Evolutionary conservation across 2,113 vertebrate species (phyloP), one percentile per base, ranked within the genome.

Genomic region (Jacana jacana): DNA sequence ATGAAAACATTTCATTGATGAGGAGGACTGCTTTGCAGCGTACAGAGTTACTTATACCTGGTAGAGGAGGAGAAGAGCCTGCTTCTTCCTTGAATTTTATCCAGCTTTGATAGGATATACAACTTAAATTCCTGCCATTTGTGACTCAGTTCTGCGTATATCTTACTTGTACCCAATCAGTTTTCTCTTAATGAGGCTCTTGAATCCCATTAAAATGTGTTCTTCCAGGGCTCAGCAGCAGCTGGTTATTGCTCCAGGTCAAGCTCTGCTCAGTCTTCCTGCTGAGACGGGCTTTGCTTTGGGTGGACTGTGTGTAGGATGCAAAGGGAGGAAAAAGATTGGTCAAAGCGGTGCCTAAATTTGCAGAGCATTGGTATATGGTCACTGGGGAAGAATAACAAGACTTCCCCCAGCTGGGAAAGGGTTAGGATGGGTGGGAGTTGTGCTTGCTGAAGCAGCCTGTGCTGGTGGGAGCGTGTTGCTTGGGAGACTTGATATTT

Each of bases 221-320:
- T 69, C 11, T 68, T 31, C 20, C 31, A 24, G 25, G 66, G 28
- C 35, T n/a, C 69, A 25, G 77, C 65, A 60, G 55, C 1, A 5
- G 3, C 61, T 68, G 86, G 23, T 42, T 30, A 25, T 10, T 7
- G 44, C 46, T 73, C 6, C 37, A 28, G 39, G 65, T 18, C 22
- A 8, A 8, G 39, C 19, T 6, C 46, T 64, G 40, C 44, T 4
- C 6, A 8, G 42, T 4, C 57, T 35, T 39, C 57, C 70, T 79
- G 2, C 31, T 60, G 83, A 10, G 7, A 7, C 0, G 0, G 22
- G 37, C 63, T 81, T 48, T 39, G 37, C 68, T 37, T 42, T 10
- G 52, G 20, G 48, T 49, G 61, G 33, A 4, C 58, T 23, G 60
- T 24, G 7, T 4, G 35, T 28, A 6, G 35, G 40, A 10, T 8